phyloP scores from a whole-genome alignment of 2,797 vertebrate genomes.

The Tapirus indicus region DNA sequence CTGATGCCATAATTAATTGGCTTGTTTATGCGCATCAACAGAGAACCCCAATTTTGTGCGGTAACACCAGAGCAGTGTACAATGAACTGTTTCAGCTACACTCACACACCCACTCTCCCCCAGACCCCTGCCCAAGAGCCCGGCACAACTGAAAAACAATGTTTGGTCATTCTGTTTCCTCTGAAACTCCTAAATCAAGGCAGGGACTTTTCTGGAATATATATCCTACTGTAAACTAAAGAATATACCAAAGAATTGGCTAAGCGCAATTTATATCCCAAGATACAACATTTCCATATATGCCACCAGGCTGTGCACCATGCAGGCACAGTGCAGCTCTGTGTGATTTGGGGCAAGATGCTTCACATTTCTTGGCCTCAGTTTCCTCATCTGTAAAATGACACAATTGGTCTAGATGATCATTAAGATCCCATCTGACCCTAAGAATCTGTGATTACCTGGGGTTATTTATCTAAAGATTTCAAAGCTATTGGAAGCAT shows the following conservation, averaged over 20 bases:
- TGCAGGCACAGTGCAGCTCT: background rate
- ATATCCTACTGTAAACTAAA: background rate
- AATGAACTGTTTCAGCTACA: background rate
- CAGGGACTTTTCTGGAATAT: background rate
- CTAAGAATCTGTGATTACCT: background rate
- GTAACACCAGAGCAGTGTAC: background rate
- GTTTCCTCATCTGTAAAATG: constrained; percentile 33
- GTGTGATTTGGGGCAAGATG: background rate
- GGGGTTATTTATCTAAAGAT: constrained; percentile 1
- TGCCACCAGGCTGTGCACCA: background rate
- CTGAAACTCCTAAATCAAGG: constrained; percentile 24
- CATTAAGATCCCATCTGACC: background rate
- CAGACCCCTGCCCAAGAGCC: background rate
- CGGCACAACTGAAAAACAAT: background rate
- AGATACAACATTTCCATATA: background rate
- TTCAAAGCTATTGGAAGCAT: background rate
- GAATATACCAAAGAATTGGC: background rate
- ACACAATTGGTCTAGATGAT: background rate
- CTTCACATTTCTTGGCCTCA: background rate
- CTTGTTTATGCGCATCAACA: too few species aligned
- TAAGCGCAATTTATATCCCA: background rate
- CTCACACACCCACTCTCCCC: background rate
- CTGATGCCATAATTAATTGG: too few species aligned
- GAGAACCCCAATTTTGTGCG: too few species aligned
- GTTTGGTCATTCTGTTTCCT: background rate